Conservation (phyloP, 2,113 vertebrate genomes). For the Albula glossodonta region DNA sequence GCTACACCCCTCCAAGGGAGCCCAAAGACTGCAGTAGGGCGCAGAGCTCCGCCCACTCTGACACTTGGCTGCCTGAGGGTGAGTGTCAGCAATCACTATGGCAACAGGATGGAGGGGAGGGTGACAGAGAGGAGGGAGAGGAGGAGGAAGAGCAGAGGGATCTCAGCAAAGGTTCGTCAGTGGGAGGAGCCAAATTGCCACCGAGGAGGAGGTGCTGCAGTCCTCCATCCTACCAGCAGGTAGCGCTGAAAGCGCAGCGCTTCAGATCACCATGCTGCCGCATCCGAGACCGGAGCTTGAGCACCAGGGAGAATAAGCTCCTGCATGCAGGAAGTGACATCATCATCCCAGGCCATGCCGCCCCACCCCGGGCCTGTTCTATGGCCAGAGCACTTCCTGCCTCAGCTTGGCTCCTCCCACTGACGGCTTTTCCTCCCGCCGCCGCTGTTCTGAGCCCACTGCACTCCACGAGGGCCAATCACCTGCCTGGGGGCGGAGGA, state of each 20-base stretch:
- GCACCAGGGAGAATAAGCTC: constrained; percentile 49
- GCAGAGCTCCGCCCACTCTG: constrained; percentile 71
- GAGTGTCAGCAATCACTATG: constrained; percentile 71
- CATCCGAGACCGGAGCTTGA: constrained; percentile 49
- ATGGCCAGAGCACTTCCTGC: constrained; percentile 59
- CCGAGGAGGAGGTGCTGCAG: constrained; percentile 39
- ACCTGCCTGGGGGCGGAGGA: background rate
- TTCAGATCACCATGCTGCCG: constrained; percentile 54
- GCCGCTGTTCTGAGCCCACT: constrained; percentile 47
- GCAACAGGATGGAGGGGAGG: constrained; percentile 65
- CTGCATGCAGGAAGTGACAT: constrained; percentile 22
- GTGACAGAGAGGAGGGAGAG: background rate
- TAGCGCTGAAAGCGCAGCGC: constrained; percentile 53
- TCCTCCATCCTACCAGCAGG: constrained; percentile 63
- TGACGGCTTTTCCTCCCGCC: constrained; percentile 14
- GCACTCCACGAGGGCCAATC: background rate
- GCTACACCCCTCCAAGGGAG: constrained; percentile 27
- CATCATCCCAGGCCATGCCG: background rate
- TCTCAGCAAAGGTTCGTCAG: background rate
- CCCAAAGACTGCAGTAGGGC: constrained; percentile 54
- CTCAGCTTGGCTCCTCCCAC: constrained; percentile 49
- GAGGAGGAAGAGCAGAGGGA: background rate
- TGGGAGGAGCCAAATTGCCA: background rate
- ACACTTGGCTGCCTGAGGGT: constrained; percentile 76
- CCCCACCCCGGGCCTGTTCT: constrained; percentile 65